phyloP scores from a whole-genome alignment of 2,888 invertebrate genomes.

The Tetranychus truncatus region DNA sequence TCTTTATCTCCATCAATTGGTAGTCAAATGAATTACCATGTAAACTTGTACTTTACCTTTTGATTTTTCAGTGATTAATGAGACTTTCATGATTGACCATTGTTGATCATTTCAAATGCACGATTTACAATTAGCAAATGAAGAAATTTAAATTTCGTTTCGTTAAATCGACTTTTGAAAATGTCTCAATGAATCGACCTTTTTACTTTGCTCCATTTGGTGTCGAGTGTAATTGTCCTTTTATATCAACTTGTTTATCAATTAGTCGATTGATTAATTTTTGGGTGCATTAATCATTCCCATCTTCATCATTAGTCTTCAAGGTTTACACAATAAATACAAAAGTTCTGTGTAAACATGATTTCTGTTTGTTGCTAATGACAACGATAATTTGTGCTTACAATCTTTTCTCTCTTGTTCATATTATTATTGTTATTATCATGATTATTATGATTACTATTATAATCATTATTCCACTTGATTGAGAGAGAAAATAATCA shows the following conservation, averaged over 20 bases:
- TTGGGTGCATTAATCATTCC: background rate
- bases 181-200: too few species aligned
- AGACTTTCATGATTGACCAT: too few species aligned
- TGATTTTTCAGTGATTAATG: too few species aligned
- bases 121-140: too few species aligned
- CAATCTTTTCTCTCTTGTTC: background rate
- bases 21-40: background rate
- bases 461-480: too few species aligned
- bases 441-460: too few species aligned
- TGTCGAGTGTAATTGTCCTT: background rate
- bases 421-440: too few species aligned
- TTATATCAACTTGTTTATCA: background rate
- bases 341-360: background rate
- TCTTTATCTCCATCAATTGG: background rate
- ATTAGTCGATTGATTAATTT: background rate
- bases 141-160: too few species aligned
- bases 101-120: too few species aligned
- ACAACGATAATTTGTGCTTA: background rate
- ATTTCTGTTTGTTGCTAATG: background rate
- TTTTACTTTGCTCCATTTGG: too few species aligned
- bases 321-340: background rate
- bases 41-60: background rate
- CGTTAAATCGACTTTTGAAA: too few species aligned
- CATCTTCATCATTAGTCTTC: constrained; percentile 1
- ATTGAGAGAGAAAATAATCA: background rate